These are phyloP conservation scores for Silurus aristotelis DNA, from an alignment of 2,797 vertebrate genomes.

Conservation along the genomic window DNA sequence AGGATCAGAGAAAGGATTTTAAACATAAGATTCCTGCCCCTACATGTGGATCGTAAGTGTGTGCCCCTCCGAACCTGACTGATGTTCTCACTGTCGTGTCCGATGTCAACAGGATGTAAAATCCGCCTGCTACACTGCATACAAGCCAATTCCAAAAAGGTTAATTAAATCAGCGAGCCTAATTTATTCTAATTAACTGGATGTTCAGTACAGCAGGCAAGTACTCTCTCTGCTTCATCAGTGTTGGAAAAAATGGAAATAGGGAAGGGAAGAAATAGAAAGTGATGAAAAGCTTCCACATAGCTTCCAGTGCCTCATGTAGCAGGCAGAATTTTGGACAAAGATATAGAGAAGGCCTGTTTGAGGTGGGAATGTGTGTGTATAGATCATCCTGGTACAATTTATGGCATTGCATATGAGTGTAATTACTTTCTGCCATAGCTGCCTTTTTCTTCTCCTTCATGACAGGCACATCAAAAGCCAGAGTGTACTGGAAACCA, in stretches of 20 bases:
- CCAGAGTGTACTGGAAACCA: conserved; percentile 42
- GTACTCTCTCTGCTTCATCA: conserved; percentile 43
- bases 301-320: conserved; percentile 21
- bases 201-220: conserved; percentile 47
- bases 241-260: conserved; percentile 37
- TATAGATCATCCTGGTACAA: conserved; percentile 25
- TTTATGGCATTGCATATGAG: conserved; percentile 41
- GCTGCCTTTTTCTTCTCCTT: conserved; percentile 47
- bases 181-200: conserved; percentile 60
- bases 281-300: conserved; percentile 11
- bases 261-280: not conserved
- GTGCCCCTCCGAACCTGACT: conserved; percentile 22
- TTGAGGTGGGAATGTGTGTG: conserved; percentile 9
- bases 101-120: conserved; percentile 61
- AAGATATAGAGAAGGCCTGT: conserved; percentile 13
- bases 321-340: not conserved
- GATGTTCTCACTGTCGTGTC: conserved; percentile 47
- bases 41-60: not conserved
- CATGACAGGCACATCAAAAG: conserved; percentile 54
- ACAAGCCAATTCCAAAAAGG: conserved; percentile 64
- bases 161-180: conserved; percentile 62
- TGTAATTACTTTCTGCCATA: conserved; percentile 53
- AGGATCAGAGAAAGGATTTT: not conserved
- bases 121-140: conserved; percentile 60
- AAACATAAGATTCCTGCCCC: not conserved